Conservation (phyloP, 1,140 invertebrate species). For the Hylaeus anthracinus region DNA sequence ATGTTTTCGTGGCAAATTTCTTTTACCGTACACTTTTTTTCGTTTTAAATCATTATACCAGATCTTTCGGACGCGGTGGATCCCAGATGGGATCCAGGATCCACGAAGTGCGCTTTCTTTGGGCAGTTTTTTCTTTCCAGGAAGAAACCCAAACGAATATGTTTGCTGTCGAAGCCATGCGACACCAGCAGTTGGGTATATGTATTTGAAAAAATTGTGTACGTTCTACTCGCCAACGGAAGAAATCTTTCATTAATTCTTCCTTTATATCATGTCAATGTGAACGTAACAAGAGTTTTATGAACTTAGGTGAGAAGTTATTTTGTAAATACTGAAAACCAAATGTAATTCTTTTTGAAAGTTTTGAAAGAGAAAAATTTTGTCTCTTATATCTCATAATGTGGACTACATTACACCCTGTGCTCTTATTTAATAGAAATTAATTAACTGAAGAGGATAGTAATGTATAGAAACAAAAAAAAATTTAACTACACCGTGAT, state of each 20-base stretch:
- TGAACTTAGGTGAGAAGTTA: neutral
- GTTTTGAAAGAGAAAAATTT: neutral
- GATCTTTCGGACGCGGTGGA: slow-evolving; percentile 12
- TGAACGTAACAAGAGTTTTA: neutral
- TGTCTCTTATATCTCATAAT: too few species aligned
- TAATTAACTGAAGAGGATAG: too few species aligned
- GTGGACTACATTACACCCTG: too few species aligned
- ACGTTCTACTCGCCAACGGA: neutral
- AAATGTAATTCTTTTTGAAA: neutral
- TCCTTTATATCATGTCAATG: neutral
- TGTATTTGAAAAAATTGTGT: slow-evolving; percentile 14
- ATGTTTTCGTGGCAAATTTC: slow-evolving; percentile 37
- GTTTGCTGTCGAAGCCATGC: slow-evolving; percentile 8
- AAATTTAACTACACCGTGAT: neutral
- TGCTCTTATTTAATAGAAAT: too few species aligned
- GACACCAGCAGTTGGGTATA: neutral
- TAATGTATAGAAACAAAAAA: too few species aligned
- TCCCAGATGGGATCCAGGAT: slow-evolving; percentile 58
- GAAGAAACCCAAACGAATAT: slow-evolving; percentile 3
- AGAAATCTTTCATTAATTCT: neutral
- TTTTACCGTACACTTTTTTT: slow-evolving; percentile 1
- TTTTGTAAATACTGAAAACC: neutral
- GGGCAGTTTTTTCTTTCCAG: neutral
- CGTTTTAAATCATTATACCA: slow-evolving; percentile 38
- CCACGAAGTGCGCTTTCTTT: slow-evolving; percentile 12